Base-by-base conservation (phyloP, 2,888 invertebrate species). In the Bembecia ichneumoniformis region DNA sequence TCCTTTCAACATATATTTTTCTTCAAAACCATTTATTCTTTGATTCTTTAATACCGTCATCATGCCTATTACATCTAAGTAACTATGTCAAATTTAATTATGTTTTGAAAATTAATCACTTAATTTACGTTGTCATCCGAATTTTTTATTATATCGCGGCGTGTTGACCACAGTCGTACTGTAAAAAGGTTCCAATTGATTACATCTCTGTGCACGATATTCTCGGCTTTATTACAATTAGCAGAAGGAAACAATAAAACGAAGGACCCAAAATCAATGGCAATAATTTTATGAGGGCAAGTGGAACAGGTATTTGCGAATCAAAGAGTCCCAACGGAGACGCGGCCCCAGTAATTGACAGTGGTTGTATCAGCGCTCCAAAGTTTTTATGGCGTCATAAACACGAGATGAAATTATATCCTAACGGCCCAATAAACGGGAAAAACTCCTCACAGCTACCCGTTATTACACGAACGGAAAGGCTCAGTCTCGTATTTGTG, bases 361-460 rank as follows among this genome's bases (percentile, higher is more conserved):
- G 78, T 76, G 76, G 74, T 75, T 74, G 74, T 77, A 79, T 79
- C 78, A 73, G 71, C 71, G 77, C 71, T 77, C 71, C 71, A 80
- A 82, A 82, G 76, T 82, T 82, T 82, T 83, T 82, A 82, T 77
- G 64, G 63, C 71, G 66, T 74, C 81, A 78, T 84, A 84, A 83
- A 81, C 82, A 81, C 81, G 77, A 77, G 82, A 84, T 82, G 82
- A 83, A 82, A 83, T 84, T 82, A 82, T 83, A 82, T 82, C 76
- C 78, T 81, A 81, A 83, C 81, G 81, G 77, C 76, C 77, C 78
- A 78, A 82, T 82, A 82, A 83, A 82, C 74, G 74, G 71, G 75
- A 79, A 82, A 79, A 81, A 74, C 79, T 79, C 79, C 69, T 76
- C 73, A 67, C 69, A 63, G 69, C 74, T 64, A 70, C 74, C 73